Evolutionary conservation across 92 coral and sea anemone genomes (phyloP), one percentile per base, ranked within the genome.

Genomic region (Nematostella vectensis): DNA sequence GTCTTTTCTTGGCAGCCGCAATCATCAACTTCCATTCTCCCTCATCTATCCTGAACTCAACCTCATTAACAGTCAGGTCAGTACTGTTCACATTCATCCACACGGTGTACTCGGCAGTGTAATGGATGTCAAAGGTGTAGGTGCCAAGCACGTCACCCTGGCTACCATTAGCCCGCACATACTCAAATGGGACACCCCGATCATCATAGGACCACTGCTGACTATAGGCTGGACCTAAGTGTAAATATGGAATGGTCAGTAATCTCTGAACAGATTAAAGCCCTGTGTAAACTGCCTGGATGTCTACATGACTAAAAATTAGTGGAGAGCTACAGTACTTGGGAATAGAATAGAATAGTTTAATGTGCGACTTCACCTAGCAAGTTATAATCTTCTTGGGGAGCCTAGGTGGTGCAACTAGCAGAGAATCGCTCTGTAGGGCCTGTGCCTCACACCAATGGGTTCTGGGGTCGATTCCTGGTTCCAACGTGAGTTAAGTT

Each of bases 161-260:
- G 2, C 44, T 31, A 20, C 98, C 93, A 48, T 17, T 43, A 0
- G 98, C 83, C 40, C 29, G 71, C 20, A 91, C 88, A 49, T 70
- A 72, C 2, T n/a, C 44, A 40, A 45, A 6, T 6, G 55, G 27
- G 18, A 21, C 29, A 31, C 53, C 63, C 17, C 58, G 59, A 0
- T 0, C 1, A 31, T 31, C 27, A 16, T 37, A 11, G 1, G 33
- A 36, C 54, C 11, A n/a, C 44, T 61, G 38, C 49, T 70, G 64
- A 48, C 82, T 63, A 58, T 63, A 91, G 0, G 98, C 98, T 51
- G 95, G 88, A 50, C 97, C 97, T 89, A 48, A 19, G 49, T 29
- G 3, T 43, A 3, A 23, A 33, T 4, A 63, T 54, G 27, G 36
- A 22, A 36, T 8, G n/a, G n/a, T n/a, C n/a, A n/a, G n/a, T n/a